These are phyloP conservation scores for Drosophila mayri DNA, from an alignment of 1,140 invertebrate genomes.

Conservation along the genomic window DNA sequence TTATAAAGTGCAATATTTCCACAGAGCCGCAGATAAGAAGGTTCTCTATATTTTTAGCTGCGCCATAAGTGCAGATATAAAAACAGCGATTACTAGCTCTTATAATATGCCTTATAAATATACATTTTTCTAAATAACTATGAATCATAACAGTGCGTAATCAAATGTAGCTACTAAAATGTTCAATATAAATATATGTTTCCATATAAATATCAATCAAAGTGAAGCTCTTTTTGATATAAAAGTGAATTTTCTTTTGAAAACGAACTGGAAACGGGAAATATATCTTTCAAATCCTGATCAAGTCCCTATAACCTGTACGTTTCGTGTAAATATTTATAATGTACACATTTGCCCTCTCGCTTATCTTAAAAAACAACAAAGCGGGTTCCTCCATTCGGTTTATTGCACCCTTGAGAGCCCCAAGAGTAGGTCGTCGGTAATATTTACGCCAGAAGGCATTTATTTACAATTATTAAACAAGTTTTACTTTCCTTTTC, in stretches of 20 bases:
- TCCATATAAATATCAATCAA: background rate
- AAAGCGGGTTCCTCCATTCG: background rate
- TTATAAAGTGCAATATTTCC: background rate
- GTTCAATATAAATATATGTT: too few relatives aligned
- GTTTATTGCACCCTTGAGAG: background rate
- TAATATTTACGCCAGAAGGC: background rate
- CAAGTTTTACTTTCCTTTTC: background rate
- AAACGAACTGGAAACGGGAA: background rate
- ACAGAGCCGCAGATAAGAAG: background rate
- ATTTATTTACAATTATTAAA: background rate
- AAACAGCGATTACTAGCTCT: background rate
- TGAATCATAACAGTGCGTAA: background rate
- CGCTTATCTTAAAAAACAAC: slow-evolving; percentile 4
- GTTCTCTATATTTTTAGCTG: background rate
- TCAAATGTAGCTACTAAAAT: too few relatives aligned
- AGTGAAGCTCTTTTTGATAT: background rate
- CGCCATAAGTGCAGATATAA: background rate
- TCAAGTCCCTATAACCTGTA: too few relatives aligned
- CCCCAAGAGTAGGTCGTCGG: background rate
- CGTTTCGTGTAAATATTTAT: too few relatives aligned
- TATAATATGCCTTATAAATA: background rate
- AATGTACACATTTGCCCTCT: background rate
- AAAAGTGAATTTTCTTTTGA: background rate
- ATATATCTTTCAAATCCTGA: too few relatives aligned
- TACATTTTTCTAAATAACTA: background rate